Conservation (phyloP, 2,797 vertebrate genomes). For the Adelosebastes latens region DNA sequence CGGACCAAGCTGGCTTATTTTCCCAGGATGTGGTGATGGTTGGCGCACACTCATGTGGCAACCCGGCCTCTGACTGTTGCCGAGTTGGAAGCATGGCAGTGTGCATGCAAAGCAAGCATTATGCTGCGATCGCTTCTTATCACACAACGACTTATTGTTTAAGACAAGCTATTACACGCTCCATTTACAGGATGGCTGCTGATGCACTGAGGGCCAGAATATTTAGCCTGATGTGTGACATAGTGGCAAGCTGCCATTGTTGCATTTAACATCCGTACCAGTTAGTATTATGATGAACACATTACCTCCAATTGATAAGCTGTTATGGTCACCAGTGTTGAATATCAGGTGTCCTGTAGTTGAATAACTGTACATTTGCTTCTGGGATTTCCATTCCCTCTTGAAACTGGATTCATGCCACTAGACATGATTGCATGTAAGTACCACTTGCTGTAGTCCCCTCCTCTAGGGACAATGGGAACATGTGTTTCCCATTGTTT, state of each 20-base stretch:
- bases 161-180: constrained; percentile 78
- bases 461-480: constrained; percentile 28
- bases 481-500: constrained; percentile 75
- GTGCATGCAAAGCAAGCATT: constrained; percentile 76
- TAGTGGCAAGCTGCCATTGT: constrained; percentile 39
- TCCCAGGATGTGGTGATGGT: constrained; percentile 83
- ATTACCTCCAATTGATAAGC: constrained; percentile 45
- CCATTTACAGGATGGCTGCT: constrained; percentile 66
- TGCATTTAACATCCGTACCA: constrained; percentile 17
- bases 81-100: constrained; percentile 80
- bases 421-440: constrained; percentile 56
- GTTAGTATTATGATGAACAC: constrained; percentile 32
- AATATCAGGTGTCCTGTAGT: background rate
- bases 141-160: constrained; percentile 84
- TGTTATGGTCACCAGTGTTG: constrained; percentile 10
- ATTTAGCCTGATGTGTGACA: constrained; percentile 40
- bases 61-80: constrained; percentile 83
- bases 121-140: constrained; percentile 86
- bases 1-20: constrained; percentile 37
- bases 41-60: constrained; percentile 85
- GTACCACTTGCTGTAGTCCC: constrained; percentile 44
- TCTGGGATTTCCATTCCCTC: constrained; percentile 26
- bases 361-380: constrained; percentile 8
- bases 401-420: constrained; percentile 42
- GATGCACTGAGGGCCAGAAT: constrained; percentile 24